Base-by-base conservation (phyloP, 1,140 invertebrate species). In the Archivesica marissinica region DNA sequence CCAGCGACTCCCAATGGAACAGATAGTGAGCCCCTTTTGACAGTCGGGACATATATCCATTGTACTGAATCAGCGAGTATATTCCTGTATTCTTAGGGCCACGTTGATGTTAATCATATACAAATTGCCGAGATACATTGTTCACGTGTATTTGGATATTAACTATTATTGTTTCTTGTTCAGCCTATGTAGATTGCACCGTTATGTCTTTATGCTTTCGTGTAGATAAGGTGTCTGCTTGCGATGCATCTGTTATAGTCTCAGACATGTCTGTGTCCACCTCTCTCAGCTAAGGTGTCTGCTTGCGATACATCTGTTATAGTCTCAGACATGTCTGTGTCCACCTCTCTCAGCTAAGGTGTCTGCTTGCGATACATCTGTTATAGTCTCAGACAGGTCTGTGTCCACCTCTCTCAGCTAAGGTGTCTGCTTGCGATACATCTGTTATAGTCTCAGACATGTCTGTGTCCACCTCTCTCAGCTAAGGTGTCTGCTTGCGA, bases 171-270 rank as follows among this genome's bases (percentile, higher is more conserved):
- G 59, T 64, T 64, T 64, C 33, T 25, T 64, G 20, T 35, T 13
- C 38, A 33, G 59, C 15, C 15, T 30, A 64, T 33, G 59, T 64
- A 64, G 59, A 64, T 64, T 35, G 23, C 59, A 64, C 30, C 30
- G 15, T 64, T 64, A 35, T 64, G 59, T 64, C 59, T 64, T 64
- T 64, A 64, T 64, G 59, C 38, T 64, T 64, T 64, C 33, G 38
- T 64, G 59, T 25, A 64, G 59, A 64, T 64, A 64, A 64, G 59
- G 25, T 20, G 33, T 64, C 38, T 64, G 50, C 4, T 52, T 52
- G n/a, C 33, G 59, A 64, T 64, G 38, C 59, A 64, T 33, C 59
- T 64, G 59, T 64, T 64, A 7, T 3, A 25, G 3, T 1, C 59
- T 64, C n/a, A n/a, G 59, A 64, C 59, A 33, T 64, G 33, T 33